Conservation (phyloP, 2,888 invertebrate genomes). For the Pristionchus entomophagus region DNA sequence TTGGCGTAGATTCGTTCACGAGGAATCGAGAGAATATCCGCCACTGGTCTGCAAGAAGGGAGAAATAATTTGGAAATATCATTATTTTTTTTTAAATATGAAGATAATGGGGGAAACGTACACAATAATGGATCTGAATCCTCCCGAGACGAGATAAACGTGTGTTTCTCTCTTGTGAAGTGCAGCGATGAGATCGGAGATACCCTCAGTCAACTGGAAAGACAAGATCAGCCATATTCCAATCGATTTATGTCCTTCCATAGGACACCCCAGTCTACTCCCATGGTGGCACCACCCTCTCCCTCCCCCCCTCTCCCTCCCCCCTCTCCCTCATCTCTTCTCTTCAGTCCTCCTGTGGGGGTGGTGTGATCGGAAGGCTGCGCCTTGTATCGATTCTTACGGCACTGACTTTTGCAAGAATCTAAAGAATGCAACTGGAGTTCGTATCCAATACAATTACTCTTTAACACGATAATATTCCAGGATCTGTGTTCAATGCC, state of each 20-base stretch:
- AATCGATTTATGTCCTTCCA: no score
- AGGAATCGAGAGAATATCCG: slow-evolving; percentile 85
- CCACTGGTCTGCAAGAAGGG: slow-evolving; percentile 83
- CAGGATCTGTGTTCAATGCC: neutral
- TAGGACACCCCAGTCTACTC: no score
- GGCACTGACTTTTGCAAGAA: neutral
- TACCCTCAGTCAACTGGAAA: slow-evolving; percentile 79
- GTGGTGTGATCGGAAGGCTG: neutral
- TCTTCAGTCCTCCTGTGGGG: slow-evolving; percentile 27
- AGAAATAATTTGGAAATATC: neutral
- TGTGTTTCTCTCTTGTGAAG: slow-evolving; percentile 85
- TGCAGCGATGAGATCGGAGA: slow-evolving; percentile 82
- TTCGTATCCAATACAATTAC: neutral
- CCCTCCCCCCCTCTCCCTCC: no score
- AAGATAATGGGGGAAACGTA: neutral
- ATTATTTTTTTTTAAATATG: no score
- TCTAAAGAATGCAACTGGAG: neutral
- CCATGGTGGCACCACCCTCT: no score
- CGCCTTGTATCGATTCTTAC: neutral
- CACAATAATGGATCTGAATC: slow-evolving; percentile 87
- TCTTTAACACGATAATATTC: neutral
- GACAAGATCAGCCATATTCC: no score
- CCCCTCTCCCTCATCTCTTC: neutral
- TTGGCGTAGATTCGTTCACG: slow-evolving; percentile 86
- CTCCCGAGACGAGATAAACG: slow-evolving; percentile 94